Base-by-base conservation (phyloP, 2,888 invertebrate species). In the Petrolisthes manimaculis region DNA sequence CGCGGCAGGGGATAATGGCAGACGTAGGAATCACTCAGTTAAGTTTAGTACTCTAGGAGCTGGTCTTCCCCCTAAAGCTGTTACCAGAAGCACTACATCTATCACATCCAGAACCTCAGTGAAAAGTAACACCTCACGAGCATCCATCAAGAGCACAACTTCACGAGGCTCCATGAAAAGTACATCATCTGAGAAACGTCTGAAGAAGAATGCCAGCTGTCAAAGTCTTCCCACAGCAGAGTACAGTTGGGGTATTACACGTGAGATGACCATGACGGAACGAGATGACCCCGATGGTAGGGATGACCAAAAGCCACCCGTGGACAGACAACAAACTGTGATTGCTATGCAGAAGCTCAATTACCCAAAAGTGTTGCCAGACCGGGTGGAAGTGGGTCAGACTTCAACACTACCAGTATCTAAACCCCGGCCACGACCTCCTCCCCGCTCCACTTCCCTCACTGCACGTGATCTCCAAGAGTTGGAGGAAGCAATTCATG, bases 191-290 rank as follows among this genome's bases (percentile, higher is more conserved):
- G 89, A 82, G 24, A 91, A 91, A 21, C 86, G 86, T 37, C 54
- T 91, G 14, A 89, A 89, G 75, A 89, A 89, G 71, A 91, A 91
- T 69, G 88, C 91, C 18, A 89, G 91, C 83, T 89, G 89, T 71
- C 91, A 91, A 74, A 91, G 91, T 55, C 88, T 91, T 18, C 91
- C 91, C 9, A 89, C 89, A 51, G 84, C 86, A 9, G 89, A 91
- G 53, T 91, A 91, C 79, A 75, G 77, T 24, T 91, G 91, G 91
- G 86, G 86, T 14, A 89, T 86, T 18, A 88, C 88, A 5, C 86
- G 67, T 24, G 91, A 91, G 56, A 84, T 86, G 89, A 89, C 88
- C 18, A 91, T 88, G 86, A 82, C 89, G 9, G 71, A 83, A 61
- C 80, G 86, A 21, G 88, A 86, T 37, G 86, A 84, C 55, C 77